These are phyloP conservation scores for Beris morrisii DNA, from an alignment of 2,888 invertebrate genomes.

Conservation along the genomic window DNA sequence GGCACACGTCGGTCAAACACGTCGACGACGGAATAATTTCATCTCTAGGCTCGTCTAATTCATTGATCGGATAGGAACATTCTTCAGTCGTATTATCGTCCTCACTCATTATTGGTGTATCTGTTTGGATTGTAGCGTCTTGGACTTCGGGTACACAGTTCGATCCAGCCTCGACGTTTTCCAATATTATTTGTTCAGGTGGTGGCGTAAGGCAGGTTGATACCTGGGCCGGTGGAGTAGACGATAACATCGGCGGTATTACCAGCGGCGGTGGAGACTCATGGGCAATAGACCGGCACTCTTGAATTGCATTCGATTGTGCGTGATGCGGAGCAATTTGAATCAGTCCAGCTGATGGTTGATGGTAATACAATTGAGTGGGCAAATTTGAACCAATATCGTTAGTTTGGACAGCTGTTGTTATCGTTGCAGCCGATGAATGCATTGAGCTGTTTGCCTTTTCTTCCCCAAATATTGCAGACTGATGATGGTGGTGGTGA, in stretches of 20 bases:
- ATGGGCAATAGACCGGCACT: constrained; percentile 24
- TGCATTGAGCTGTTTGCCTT: constrained; percentile 42
- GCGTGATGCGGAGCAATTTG: constrained; percentile 39
- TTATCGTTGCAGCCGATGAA: constrained; percentile 38
- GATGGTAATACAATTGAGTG: constrained; percentile 41
- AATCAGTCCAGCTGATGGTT: constrained; percentile 38
- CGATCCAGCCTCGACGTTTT: constrained; percentile 53
- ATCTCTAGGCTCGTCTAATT: constrained; percentile 8
- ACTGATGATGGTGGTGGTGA: constrained; percentile 41
- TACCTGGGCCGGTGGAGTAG: constrained; percentile 21
- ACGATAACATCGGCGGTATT: constrained; percentile 31
- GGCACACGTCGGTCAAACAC: constrained; percentile 35
- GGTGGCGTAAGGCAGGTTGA: constrained; percentile 62
- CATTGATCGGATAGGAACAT: constrained; percentile 30
- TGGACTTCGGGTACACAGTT: constrained; percentile 67
- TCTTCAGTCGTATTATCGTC: constrained; percentile 59
- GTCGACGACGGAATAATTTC: constrained; percentile 34
- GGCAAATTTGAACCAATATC: constrained; percentile 37
- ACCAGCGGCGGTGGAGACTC: constrained; percentile 29
- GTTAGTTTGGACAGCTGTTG: constrained; percentile 41
- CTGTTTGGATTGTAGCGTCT: constrained; percentile 83
- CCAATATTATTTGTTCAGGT: constrained; percentile 57
- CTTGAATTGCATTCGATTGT: constrained; percentile 27
- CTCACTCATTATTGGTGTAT: constrained; percentile 70
- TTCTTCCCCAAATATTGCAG: constrained; percentile 44